Evolutionary conservation across 2,797 vertebrate species (phyloP), one percentile per base, ranked within the genome.

Genomic region (Picus viridis): DNA sequence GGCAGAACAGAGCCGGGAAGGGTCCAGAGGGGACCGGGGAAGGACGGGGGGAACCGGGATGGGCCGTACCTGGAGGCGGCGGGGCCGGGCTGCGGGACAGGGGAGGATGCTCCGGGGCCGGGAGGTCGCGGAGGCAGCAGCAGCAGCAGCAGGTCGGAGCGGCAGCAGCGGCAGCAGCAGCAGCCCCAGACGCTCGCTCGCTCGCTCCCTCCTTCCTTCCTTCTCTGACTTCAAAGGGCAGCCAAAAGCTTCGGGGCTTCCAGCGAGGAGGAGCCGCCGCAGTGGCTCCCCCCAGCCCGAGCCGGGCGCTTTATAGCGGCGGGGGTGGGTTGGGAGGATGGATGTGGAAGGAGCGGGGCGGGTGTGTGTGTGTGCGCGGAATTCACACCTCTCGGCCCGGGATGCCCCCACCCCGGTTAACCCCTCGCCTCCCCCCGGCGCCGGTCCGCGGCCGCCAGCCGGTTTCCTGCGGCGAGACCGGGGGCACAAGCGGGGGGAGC

Each of bases 301-400:
- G 88, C 78, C 90, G 77, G 86, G 96, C 65, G 94, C 96, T 96
- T 98, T 98, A 98, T 98, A 98, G 97, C 97, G 95, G 97, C 43
- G 62, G 51, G 57, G 27, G 27, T 58, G 27, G 65, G 30, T 27
- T 54, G 9, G 17, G 5, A 19, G 12, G 20, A 32, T 7, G 27
- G 8, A 23, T 9, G 58, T 3, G 9, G 22, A 23, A 20, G 64
- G 26, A 47, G 97, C 41, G 41, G 41, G 41, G 39, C 39, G 39
- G 39, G 39, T 12, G 39, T 39, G 39, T 39, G 39, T 39, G 49
- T 23, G 51, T 53, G 78, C 79, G 97, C 79, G 97, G 97, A 97
- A 97, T 97, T 97, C 97, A 96, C 97, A 97, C 96, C 95, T 96
- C 96, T 97, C 96, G 97, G 90, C 94, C 97, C 95, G 95, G 94